Percentiles rank a stretch among this genome's conserved stretches.
phyloP scores from a whole-genome alignment of 2,113 vertebrate genomes.

The Alaudala cheleensis region DNA sequence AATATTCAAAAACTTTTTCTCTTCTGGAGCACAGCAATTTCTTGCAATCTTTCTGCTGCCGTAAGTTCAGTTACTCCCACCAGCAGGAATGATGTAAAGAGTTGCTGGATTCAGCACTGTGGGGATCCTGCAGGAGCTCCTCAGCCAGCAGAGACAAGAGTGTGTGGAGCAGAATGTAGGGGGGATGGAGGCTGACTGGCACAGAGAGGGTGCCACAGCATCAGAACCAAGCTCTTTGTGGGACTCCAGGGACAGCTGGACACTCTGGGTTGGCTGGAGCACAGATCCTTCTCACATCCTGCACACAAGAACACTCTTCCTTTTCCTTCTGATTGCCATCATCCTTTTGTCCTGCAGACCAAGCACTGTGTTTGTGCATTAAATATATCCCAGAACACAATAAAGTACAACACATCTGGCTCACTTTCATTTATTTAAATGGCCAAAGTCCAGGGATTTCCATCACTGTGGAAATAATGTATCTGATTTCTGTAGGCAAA shows the following conservation, averaged over 20 bases:
- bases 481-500: neutral
- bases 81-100: neutral
- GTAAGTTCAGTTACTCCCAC: neutral
- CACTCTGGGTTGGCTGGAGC: no score
- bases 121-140: neutral
- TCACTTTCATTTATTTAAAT: neutral
- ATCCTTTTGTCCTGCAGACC: neutral
- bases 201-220: accelerated
- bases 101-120: accelerated
- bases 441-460: neutral
- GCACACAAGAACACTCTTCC: accelerated
- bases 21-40: neutral
- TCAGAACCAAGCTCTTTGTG: neutral
- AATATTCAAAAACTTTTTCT: neutral
- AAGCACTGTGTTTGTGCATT: neutral
- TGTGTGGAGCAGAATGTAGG: neutral
- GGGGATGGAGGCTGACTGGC: accelerated
- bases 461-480: neutral
- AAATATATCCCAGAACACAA: neutral
- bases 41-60: neutral
- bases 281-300: neutral
- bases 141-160: neutral
- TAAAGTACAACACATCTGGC: neutral
- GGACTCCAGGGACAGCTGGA: neutral
- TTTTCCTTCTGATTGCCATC: neutral